Conservation (phyloP, 1,140 invertebrate genomes). For the Anastatus disparis region DNA sequence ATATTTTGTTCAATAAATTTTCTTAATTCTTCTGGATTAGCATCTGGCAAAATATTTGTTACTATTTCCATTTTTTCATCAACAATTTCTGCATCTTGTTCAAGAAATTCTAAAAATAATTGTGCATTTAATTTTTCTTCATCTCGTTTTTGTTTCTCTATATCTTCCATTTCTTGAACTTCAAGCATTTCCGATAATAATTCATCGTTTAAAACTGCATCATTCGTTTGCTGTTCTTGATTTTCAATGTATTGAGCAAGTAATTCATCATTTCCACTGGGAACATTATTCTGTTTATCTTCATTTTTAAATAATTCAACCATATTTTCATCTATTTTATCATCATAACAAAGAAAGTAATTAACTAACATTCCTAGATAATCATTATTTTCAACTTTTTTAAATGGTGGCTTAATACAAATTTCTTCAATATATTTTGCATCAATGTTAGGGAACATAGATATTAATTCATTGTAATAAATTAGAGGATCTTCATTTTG, state of each 20-base stretch:
- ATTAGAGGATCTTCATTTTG: too few species aligned
- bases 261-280: too few species aligned
- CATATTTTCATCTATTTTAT: background rate
- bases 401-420: background rate
- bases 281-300: too few species aligned
- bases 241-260: background rate
- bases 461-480: background rate
- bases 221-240: background rate
- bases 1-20: conserved; percentile 26
- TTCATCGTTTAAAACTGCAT: background rate
- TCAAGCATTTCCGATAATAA: background rate
- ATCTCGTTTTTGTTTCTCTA: background rate
- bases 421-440: conserved; percentile 9
- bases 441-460: conserved; percentile 21
- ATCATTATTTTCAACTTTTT: background rate
- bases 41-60: conserved; percentile 47
- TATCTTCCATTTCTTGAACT: background rate
- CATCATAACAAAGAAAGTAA: conserved; percentile 1
- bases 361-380: background rate
- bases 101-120: background rate
- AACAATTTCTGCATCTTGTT: background rate
- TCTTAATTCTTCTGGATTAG: conserved; percentile 37
- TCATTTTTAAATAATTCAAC: background rate
- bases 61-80: conserved; percentile 42
- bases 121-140: background rate